Evolutionary conservation across 2,113 vertebrate species (phyloP).

Genomic region (Oryzias melastigma): DNA sequence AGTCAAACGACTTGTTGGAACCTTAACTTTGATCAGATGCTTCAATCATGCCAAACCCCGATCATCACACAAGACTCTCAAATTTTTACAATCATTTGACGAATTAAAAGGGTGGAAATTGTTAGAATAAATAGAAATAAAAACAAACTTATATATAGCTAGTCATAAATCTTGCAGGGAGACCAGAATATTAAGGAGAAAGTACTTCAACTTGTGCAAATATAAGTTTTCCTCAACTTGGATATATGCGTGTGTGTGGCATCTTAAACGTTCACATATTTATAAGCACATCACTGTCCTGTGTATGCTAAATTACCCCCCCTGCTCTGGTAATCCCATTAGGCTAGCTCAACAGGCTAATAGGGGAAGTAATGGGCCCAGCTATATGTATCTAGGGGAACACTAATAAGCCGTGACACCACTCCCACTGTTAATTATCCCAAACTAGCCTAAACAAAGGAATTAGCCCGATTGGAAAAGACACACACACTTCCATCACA

Average conservation of each 20-base stretch:
- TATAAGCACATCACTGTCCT: slow-evolving; percentile 93
- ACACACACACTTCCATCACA: slow-evolving; percentile 29
- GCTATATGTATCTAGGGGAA: slow-evolving; percentile 88
- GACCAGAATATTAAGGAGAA: too few relatives aligned
- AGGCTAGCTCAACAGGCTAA: slow-evolving; percentile 99
- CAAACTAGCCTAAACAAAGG: slow-evolving; percentile 92
- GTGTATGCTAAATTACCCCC: slow-evolving; percentile 98
- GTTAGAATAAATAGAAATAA: too few relatives aligned
- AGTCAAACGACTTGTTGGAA: too few relatives aligned
- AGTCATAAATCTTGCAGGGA: too few relatives aligned
- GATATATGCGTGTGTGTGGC: slow-evolving; percentile 65
- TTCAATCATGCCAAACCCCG: too few relatives aligned
- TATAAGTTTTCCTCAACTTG: slow-evolving; percentile 65
- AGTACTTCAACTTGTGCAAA: too few relatives aligned
- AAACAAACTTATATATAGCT: too few relatives aligned
- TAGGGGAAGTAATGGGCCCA: slow-evolving; percentile 99
- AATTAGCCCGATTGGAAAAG: slow-evolving; percentile 57
- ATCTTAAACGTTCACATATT: slow-evolving; percentile 52
- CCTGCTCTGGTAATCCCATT: slow-evolving; percentile 97
- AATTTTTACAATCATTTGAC: too few relatives aligned
- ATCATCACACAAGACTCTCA: too few relatives aligned
- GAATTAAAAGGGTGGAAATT: too few relatives aligned
- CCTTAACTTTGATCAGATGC: too few relatives aligned
- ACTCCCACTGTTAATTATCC: slow-evolving; percentile 99
- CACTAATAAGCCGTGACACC: slow-evolving; percentile 99